Evolutionary conservation across 2,113 vertebrate genomes (phyloP).

Genomic region (Pterocles gutturalis): DNA sequence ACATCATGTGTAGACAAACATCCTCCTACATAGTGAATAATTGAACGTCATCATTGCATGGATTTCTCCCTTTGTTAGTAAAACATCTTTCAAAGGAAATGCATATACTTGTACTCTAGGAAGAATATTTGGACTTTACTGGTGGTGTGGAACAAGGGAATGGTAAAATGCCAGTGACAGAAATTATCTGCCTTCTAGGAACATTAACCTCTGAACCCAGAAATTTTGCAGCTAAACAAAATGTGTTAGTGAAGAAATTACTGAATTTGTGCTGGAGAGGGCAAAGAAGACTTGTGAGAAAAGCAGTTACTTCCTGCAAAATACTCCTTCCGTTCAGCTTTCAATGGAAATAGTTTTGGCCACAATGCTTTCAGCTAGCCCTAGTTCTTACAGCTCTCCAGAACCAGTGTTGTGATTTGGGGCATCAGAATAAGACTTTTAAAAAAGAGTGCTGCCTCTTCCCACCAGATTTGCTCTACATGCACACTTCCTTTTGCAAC

Average conservation of each 20-base stretch:
- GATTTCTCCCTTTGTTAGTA: neutral
- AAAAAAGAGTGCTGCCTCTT: neutral
- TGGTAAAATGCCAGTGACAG: neutral
- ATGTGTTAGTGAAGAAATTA: neutral
- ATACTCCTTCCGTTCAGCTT: fast-evolving
- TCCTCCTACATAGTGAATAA: neutral
- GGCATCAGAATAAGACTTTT: fast-evolving
- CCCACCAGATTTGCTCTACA: fast-evolving
- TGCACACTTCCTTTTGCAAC: neutral
- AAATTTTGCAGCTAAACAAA: neutral
- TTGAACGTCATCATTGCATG: neutral
- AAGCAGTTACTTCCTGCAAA: neutral
- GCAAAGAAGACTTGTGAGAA: neutral
- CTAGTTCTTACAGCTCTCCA: neutral
- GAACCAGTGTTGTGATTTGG: fast-evolving
- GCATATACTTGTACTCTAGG: neutral
- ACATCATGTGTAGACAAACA: neutral
- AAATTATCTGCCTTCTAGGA: neutral
- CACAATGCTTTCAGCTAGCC: neutral
- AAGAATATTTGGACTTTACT: neutral
- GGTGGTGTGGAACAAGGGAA: neutral
- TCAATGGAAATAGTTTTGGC: fast-evolving
- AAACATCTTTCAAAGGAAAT: neutral
- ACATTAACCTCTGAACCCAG: neutral
- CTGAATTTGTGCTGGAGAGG: fast-evolving